Percentiles rank a stretch among this genome's conserved stretches.
These are phyloP conservation scores for Andrena flavipes DNA, from an alignment of 2,888 invertebrate species.

Conservation along the genomic window DNA sequence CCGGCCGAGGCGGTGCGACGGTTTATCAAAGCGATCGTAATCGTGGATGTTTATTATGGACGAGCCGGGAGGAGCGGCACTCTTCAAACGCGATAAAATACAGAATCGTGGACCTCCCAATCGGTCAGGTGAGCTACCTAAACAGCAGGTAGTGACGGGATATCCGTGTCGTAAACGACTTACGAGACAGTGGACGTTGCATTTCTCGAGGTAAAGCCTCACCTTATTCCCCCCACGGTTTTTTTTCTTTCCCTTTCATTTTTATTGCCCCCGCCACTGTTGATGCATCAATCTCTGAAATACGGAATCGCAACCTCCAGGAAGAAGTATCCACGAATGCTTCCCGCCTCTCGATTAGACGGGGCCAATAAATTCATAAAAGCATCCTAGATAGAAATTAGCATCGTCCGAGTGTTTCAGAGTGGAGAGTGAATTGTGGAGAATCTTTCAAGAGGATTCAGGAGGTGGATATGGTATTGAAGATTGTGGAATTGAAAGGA, in stretches of 20 bases:
- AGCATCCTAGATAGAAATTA: conserved; percentile 19
- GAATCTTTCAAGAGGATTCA: too few relatives aligned
- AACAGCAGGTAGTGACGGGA: conserved; percentile 65
- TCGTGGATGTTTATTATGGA: conserved; percentile 55
- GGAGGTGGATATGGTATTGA: too few relatives aligned
- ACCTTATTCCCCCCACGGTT: too few relatives aligned
- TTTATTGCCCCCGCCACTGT: conserved; percentile 64
- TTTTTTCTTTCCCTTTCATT: conserved; percentile 3
- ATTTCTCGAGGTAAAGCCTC: conserved; percentile 42
- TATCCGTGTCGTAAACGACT: conserved; percentile 68
- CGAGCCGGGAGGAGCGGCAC: conserved; percentile 54
- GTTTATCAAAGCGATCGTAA: conserved; percentile 67
- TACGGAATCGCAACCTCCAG: not conserved
- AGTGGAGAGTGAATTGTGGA: too few relatives aligned
- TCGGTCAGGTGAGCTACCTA: conserved; percentile 59
- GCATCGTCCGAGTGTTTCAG: too few relatives aligned
- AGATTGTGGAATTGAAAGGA: too few relatives aligned
- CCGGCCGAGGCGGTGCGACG: conserved; percentile 20
- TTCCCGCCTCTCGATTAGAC: conserved; percentile 6
- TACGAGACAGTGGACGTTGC: conserved; percentile 26
- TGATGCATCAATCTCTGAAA: conserved; percentile 14
- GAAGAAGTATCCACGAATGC: not conserved
- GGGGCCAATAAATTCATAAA: conserved; percentile 23
- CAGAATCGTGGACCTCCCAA: conserved; percentile 55
- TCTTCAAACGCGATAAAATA: conserved; percentile 58